Conservation (phyloP, 2,888 invertebrate genomes). For the Phymatocera aterrima region DNA sequence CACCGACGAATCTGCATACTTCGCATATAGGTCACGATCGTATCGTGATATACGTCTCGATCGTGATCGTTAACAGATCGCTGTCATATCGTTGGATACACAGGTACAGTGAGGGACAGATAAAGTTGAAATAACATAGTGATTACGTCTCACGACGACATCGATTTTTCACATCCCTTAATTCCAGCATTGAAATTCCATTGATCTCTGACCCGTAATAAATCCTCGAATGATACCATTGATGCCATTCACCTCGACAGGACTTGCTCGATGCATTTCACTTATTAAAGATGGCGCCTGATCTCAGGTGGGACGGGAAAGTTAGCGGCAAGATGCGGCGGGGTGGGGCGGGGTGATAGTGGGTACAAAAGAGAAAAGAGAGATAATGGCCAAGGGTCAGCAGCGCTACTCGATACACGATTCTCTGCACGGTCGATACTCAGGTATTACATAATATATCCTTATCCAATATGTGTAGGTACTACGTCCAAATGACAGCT, state of each 20-base stretch:
- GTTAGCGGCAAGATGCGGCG: neutral
- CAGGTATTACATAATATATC: neutral
- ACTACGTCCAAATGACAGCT: neutral
- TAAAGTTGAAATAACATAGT: neutral
- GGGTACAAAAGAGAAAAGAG: neutral
- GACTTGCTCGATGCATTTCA: constrained; percentile 28
- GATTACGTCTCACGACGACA: neutral
- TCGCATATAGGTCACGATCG: neutral
- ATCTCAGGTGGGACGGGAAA: constrained; percentile 1
- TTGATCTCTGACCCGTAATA: constrained; percentile 15
- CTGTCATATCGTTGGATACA: too few species aligned
- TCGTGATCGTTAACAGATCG: constrained; percentile 2
- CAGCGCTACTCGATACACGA: neutral
- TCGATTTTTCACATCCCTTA: constrained; percentile 6
- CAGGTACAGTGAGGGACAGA: neutral
- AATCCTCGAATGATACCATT: neutral
- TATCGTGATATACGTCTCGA: neutral
- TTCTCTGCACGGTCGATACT: neutral
- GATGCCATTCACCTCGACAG: constrained; percentile 24
- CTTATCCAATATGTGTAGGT: too few species aligned
- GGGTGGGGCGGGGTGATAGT: too few species aligned
- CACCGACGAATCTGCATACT: neutral
- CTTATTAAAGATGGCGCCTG: constrained; percentile 35
- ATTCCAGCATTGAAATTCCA: constrained; percentile 25
- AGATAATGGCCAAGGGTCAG: neutral